Evolutionary conservation across 1,140 invertebrate genomes (phyloP).

Genomic region (Drosophila rufa): DNA sequence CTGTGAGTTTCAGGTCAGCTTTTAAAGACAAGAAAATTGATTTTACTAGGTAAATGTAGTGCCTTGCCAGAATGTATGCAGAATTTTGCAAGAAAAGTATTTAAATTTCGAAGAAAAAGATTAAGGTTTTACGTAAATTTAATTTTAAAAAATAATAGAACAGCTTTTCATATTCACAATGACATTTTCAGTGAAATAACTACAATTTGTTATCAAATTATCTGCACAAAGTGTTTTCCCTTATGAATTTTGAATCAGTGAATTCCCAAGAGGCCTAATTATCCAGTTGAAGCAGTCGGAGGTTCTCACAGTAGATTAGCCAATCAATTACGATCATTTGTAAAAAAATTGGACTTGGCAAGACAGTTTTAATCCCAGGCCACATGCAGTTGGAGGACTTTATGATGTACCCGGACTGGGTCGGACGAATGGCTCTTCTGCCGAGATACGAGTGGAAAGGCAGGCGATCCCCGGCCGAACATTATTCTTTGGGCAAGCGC

Average conservation of each 20-base stretch:
- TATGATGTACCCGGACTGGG: conserved; percentile 54
- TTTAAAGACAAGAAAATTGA: too few relatives aligned
- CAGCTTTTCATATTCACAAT: too few relatives aligned
- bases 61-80: too few relatives aligned
- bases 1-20: too few relatives aligned
- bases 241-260: conserved; percentile 3
- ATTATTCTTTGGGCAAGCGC: not conserved
- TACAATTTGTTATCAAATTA: not conserved
- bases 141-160: too few relatives aligned
- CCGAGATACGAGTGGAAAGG: conserved; percentile 33
- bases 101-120: too few relatives aligned
- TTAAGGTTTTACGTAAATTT: too few relatives aligned
- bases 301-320: conserved; percentile 4
- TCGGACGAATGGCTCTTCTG: conserved; percentile 37
- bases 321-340: not conserved
- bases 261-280: not conserved
- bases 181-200: not conserved
- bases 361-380: not conserved
- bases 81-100: too few relatives aligned
- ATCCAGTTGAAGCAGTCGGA: conserved; percentile 3
- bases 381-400: conserved; percentile 53
- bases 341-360: not conserved
- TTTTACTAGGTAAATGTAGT: too few relatives aligned
- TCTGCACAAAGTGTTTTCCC: too few relatives aligned
- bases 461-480: not conserved